These are phyloP conservation scores for Enteromius radiatus DNA, from an alignment of 2,797 vertebrate species.

Conservation along the genomic window DNA sequence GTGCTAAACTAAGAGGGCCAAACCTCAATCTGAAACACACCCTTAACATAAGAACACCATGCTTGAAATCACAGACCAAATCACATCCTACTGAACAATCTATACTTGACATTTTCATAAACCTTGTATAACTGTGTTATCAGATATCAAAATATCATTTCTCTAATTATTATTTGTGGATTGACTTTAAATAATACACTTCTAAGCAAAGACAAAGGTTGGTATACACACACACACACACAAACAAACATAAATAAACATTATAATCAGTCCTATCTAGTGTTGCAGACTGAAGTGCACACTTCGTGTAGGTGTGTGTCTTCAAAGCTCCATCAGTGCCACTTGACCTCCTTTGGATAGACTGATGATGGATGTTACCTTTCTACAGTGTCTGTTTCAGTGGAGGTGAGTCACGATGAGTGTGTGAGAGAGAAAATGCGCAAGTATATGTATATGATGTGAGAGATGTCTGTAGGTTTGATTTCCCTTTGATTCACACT, in stretches of 20 bases:
- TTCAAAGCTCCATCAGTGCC: constrained; percentile 11
- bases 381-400: constrained; percentile 39
- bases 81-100: neutral
- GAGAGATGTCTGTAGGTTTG: constrained; percentile 4
- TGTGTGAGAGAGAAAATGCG: neutral
- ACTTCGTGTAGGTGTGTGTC: constrained; percentile 15
- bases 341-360: constrained; percentile 21
- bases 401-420: constrained; percentile 32
- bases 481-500: constrained; percentile 28
- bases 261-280: neutral
- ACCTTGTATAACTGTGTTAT: neutral
- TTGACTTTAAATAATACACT: neutral
- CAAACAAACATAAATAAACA: neutral
- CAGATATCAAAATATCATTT: neutral
- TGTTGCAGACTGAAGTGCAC: neutral
- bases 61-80: constrained; percentile 12
- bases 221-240: constrained; percentile 1
- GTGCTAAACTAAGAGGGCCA: neutral
- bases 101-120: neutral
- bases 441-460: constrained; percentile 3
- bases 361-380: constrained; percentile 51
- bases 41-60: neutral
- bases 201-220: constrained; percentile 5
- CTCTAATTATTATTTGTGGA: neutral
- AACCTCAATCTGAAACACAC: constrained; percentile 20